These are phyloP conservation scores for Anoplophora glabripennis DNA, from an alignment of 1,140 invertebrate species.

Conservation along the genomic window DNA sequence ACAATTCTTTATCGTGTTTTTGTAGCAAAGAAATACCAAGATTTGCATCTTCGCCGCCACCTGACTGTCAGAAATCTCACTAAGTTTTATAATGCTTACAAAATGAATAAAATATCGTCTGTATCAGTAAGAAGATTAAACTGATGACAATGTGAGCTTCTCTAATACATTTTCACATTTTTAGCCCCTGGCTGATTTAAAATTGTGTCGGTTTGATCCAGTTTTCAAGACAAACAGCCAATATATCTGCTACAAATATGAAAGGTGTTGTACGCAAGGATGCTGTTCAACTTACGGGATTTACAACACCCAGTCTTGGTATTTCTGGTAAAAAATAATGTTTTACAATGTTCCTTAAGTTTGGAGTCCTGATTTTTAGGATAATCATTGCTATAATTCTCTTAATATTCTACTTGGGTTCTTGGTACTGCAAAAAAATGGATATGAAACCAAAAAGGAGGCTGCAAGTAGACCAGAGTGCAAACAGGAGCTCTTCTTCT, in stretches of 20 bases:
- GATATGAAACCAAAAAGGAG: background rate
- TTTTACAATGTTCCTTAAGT: background rate
- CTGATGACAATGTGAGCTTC: too few relatives aligned
- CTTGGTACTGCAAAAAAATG: slow-evolving; percentile 18
- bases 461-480: background rate
- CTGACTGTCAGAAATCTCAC: too few relatives aligned
- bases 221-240: background rate
- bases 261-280: slow-evolving; percentile 18
- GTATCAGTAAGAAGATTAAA: too few relatives aligned
- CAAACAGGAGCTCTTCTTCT: background rate
- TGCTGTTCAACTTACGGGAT: slow-evolving; percentile 8
- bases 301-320: slow-evolving; percentile 14
- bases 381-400: slow-evolving; percentile 5
- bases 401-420: slow-evolving; percentile 11
- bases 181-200: too few relatives aligned
- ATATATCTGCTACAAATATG: slow-evolving; percentile 14
- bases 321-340: slow-evolving; percentile 15
- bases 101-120: too few relatives aligned
- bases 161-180: too few relatives aligned
- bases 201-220: too few relatives aligned
- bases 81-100: too few relatives aligned
- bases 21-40: too few relatives aligned
- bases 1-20: too few relatives aligned
- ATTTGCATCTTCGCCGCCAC: too few relatives aligned
- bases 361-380: background rate